Conservation (phyloP, 2,888 invertebrate genomes). For the Hemistola chrysoprasaria region DNA sequence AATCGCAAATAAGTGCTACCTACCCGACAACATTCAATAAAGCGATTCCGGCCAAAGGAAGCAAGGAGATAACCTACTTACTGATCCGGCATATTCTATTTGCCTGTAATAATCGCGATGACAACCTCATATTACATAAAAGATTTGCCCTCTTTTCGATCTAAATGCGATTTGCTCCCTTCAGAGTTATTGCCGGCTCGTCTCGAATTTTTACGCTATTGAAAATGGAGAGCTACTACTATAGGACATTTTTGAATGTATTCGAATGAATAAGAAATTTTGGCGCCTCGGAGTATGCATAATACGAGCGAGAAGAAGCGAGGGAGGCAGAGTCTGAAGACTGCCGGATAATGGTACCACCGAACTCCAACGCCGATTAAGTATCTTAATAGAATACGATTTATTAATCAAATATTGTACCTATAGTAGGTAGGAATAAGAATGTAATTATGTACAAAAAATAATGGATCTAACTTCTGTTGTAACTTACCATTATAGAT, state of each 20-base stretch:
- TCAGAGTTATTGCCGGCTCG: slow-evolving; percentile 74
- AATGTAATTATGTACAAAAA: too few relatives aligned
- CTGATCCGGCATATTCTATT: slow-evolving; percentile 81
- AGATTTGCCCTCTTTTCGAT: slow-evolving; percentile 81
- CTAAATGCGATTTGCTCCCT: slow-evolving; percentile 81
- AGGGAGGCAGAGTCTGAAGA: slow-evolving; percentile 35
- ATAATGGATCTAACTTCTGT: too few relatives aligned
- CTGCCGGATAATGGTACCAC: slow-evolving; percentile 35
- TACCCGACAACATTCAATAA: slow-evolving; percentile 70
- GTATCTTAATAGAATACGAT: slow-evolving; percentile 39
- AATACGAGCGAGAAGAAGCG: slow-evolving; percentile 43
- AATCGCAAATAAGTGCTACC: slow-evolving; percentile 45
- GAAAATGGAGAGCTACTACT: slow-evolving; percentile 66
- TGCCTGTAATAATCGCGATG: slow-evolving; percentile 82
- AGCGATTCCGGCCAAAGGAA: slow-evolving; percentile 74
- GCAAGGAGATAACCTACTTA: slow-evolving; percentile 80
- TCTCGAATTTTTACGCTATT: slow-evolving; percentile 74
- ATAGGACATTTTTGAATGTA: slow-evolving; percentile 73
- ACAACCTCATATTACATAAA: slow-evolving; percentile 83
- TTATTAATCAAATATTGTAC: slow-evolving; percentile 27
- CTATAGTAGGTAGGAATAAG: too few relatives aligned
- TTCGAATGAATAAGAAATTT: slow-evolving; percentile 76
- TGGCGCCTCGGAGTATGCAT: slow-evolving; percentile 62
- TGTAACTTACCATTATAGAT: too few relatives aligned
- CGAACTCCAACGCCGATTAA: slow-evolving; percentile 32